phyloP scores from a whole-genome alignment of 2,888 invertebrate genomes.

The Zaprionus bogoriensis region DNA sequence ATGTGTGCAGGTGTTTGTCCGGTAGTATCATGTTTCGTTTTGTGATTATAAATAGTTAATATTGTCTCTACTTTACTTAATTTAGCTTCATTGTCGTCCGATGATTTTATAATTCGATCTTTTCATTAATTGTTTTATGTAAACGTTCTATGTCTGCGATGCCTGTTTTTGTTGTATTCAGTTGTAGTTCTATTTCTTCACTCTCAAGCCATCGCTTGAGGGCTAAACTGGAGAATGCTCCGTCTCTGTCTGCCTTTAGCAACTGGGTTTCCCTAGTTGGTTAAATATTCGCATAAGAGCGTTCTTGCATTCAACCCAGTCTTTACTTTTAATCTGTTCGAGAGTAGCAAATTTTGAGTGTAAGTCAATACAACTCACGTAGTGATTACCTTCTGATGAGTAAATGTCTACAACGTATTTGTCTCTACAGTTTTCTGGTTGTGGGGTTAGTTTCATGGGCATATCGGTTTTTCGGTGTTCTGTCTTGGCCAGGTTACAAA shows the following conservation, averaged over 20 bases:
- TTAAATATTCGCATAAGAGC: background rate
- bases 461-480: too few relatives aligned
- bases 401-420: conserved; percentile 8
- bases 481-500: too few relatives aligned
- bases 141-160: conserved; percentile 6
- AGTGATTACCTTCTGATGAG: conserved; percentile 2
- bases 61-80: background rate
- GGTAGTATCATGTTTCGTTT: background rate
- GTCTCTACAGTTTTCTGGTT: too few relatives aligned
- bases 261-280: background rate
- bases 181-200: conserved; percentile 3
- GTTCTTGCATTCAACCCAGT: conserved; percentile 2
- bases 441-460: background rate
- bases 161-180: conserved; percentile 3
- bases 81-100: background rate
- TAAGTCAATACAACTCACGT: background rate
- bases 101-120: conserved; percentile 1
- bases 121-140: conserved; percentile 4
- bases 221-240: background rate
- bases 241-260: background rate
- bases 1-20: too few relatives aligned
- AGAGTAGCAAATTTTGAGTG: background rate
- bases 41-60: background rate
- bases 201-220: background rate
- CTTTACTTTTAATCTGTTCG: conserved; percentile 1